phyloP scores from a whole-genome alignment of 2,113 vertebrate genomes.

The Dicrurus megarhynchus region DNA sequence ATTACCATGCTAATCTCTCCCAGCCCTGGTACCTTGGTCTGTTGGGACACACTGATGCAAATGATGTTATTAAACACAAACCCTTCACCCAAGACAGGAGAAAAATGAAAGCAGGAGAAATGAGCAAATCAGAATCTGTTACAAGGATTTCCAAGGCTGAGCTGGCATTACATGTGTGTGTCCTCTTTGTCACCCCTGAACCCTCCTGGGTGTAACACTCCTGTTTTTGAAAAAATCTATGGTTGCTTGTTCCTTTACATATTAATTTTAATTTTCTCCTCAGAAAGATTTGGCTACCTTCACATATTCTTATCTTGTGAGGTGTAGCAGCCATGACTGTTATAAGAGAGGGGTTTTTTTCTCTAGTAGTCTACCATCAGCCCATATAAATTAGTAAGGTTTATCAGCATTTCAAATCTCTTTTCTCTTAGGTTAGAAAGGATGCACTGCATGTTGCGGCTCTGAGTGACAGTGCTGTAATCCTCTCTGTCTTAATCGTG shows the following conservation, averaged over 20 bases:
- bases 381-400: not conserved
- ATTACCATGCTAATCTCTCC: conserved; percentile 98
- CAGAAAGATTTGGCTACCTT: not conserved
- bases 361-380: not conserved
- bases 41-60: conserved; percentile 84
- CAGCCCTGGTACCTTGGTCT: conserved; percentile 85
- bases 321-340: not conserved
- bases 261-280: not conserved
- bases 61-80: conserved; percentile 80
- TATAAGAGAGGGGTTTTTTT: not conserved
- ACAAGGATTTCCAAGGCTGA: conserved; percentile 48
- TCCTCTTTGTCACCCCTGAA: not conserved
- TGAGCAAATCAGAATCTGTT: conserved; percentile 36
- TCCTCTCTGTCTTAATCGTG: conserved; percentile 5
- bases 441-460: conserved; percentile 9
- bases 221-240: not conserved
- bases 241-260: not conserved
- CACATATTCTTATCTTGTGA: not conserved
- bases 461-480: conserved; percentile 27
- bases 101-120: conserved; percentile 55
- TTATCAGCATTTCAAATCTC: conserved; percentile 32
- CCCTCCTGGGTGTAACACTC: not conserved
- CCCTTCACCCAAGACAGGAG: conserved; percentile 59
- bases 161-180: not conserved
- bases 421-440: conserved; percentile 30